phyloP scores from a whole-genome alignment of 2,888 invertebrate genomes.

The Phania funesta region DNA sequence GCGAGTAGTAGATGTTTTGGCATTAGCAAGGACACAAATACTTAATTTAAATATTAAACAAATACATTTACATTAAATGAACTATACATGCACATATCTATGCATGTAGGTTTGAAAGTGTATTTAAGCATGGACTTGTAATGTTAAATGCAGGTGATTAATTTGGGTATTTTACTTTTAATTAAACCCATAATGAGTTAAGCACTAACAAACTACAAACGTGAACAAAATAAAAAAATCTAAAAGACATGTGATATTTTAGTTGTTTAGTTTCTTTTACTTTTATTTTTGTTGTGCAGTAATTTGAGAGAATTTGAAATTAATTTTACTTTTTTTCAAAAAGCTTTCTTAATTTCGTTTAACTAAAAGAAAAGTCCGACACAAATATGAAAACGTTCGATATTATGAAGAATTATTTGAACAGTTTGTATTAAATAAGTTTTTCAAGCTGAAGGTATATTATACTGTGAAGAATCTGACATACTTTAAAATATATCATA shows the following conservation, averaged over 20 bases:
- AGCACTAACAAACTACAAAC: conserved; percentile 45
- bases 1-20: not conserved
- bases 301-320: conserved; percentile 62
- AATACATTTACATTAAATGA: conserved; percentile 30
- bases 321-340: conserved; percentile 41
- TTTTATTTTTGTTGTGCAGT: conserved; percentile 20
- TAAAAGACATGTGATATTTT: conserved; percentile 51
- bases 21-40: not conserved
- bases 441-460: no score
- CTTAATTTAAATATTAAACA: conserved; percentile 9
- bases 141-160: conserved; percentile 60
- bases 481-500: no score
- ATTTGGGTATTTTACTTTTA: conserved; percentile 65
- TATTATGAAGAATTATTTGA: conserved; percentile 2
- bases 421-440: not conserved
- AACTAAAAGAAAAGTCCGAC: not conserved
- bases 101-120: conserved; percentile 4
- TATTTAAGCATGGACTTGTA: conserved; percentile 21
- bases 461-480: no score
- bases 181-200: conserved; percentile 65
- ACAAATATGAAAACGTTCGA: conserved; percentile 24
- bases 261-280: not conserved
- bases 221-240: not conserved
- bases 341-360: not conserved
- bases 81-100: conserved; percentile 6